phyloP scores from a whole-genome alignment of 2,888 invertebrate genomes.

The Watsonalla binaria region DNA sequence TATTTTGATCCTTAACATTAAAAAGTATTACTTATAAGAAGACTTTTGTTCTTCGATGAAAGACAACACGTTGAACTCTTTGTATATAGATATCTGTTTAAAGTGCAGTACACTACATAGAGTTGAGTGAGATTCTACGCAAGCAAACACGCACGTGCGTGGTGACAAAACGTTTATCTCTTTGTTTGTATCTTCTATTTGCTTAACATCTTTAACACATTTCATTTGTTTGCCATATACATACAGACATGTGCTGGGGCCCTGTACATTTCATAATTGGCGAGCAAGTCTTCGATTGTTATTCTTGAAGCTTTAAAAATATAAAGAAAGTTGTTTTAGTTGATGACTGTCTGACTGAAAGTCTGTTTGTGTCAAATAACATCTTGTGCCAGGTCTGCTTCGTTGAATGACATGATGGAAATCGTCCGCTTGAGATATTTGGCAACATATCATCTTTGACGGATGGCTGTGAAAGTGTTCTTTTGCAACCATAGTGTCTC shows the following conservation, averaged over 20 bases:
- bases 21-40: conserved; percentile 17
- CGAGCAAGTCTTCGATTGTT: conserved; percentile 9
- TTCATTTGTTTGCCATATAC: conserved; percentile 18
- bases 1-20: conserved; percentile 23
- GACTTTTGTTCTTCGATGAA: conserved; percentile 23
- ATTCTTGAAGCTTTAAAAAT: conserved; percentile 3
- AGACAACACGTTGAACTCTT: conserved; percentile 10
- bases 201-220: conserved; percentile 37
- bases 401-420: conserved; percentile 35
- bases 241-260: conserved; percentile 9
- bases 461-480: conserved; percentile 32
- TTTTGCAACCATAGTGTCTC: not conserved
- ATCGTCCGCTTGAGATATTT: conserved; percentile 35
- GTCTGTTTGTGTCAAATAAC: conserved; percentile 25
- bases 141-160: conserved; percentile 59
- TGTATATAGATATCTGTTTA: conserved; percentile 26
- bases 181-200: conserved; percentile 48
- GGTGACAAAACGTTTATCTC: conserved; percentile 48
- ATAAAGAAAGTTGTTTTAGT: conserved; percentile 22
- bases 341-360: conserved; percentile 27
- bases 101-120: conserved; percentile 22
- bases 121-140: conserved; percentile 26
- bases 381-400: conserved; percentile 36
- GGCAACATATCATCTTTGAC: conserved; percentile 34
- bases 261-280: conserved; percentile 13